Percentiles rank a stretch among this genome's conserved stretches.
These are phyloP conservation scores for Pollenia amentaria DNA, from an alignment of 2,888 invertebrate genomes.

Conservation along the genomic window DNA sequence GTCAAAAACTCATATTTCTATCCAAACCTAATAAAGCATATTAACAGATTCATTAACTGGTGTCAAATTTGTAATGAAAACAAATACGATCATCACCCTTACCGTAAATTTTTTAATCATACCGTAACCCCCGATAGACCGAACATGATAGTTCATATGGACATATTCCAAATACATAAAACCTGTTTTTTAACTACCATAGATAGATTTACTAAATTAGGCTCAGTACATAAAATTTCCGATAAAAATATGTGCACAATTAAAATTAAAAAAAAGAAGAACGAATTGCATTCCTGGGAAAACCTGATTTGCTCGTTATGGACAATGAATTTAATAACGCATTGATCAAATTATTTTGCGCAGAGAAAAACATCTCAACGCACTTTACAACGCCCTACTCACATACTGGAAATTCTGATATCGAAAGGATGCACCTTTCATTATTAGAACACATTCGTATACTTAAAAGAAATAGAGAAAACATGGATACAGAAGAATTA, in stretches of 20 bases:
- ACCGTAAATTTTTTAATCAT: too few species aligned
- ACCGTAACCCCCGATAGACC: too few species aligned
- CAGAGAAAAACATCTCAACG: slow-evolving; percentile 42
- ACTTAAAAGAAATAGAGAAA: too few species aligned
- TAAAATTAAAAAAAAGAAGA: slow-evolving; percentile 57
- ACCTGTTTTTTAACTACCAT: slow-evolving; percentile 63
- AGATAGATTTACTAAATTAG: slow-evolving; percentile 68
- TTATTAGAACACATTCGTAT: too few species aligned
- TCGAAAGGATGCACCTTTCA: slow-evolving; percentile 54
- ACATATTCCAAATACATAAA: slow-evolving; percentile 60
- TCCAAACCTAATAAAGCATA: too few species aligned
- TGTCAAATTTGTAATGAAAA: too few species aligned
- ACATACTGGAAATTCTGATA: slow-evolving; percentile 70
- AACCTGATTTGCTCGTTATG: slow-evolving; percentile 55
- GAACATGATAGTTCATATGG: slow-evolving; percentile 60
- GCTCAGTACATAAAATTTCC: slow-evolving; percentile 52
- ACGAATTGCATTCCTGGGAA: slow-evolving; percentile 52
- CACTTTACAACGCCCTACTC: slow-evolving; percentile 68
- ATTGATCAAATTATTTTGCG: slow-evolving; percentile 60
- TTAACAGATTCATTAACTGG: too few species aligned
- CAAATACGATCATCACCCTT: too few species aligned
- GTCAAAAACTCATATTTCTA: too few species aligned
- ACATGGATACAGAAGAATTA: too few species aligned
- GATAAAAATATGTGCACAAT: slow-evolving; percentile 62
- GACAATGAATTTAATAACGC: slow-evolving; percentile 70